phyloP scores from a whole-genome alignment of 2,797 vertebrate species.

The Sebastolobus altivelis region DNA sequence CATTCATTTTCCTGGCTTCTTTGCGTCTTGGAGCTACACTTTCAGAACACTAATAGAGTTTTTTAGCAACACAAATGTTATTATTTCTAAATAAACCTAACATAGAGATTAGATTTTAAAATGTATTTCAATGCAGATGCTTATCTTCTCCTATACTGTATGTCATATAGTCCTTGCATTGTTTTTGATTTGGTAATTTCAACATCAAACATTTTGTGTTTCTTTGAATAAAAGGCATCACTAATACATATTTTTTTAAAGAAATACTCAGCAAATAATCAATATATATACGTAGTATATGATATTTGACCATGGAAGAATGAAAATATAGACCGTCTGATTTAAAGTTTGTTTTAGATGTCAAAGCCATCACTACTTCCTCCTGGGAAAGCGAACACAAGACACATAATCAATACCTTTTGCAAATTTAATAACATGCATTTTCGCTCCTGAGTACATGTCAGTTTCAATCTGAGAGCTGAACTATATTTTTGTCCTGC shows the following conservation, averaged over 20 bases:
- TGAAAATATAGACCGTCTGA: slow-evolving; percentile 33
- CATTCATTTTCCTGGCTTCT: slow-evolving; percentile 50
- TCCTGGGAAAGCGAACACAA: slow-evolving; percentile 59
- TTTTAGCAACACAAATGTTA: slow-evolving; percentile 29
- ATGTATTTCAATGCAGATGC: not conserved
- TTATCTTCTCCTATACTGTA: not conserved
- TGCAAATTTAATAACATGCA: slow-evolving; percentile 76
- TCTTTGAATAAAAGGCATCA: not conserved
- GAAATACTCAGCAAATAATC: slow-evolving; percentile 24
- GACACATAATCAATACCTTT: slow-evolving; percentile 82
- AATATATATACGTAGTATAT: slow-evolving; percentile 8
- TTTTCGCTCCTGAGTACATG: slow-evolving; percentile 58
- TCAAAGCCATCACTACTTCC: slow-evolving; percentile 61
- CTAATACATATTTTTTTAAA: slow-evolving; percentile 14
- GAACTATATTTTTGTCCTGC: slow-evolving; percentile 49
- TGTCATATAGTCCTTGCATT: not conserved
- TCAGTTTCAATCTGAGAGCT: slow-evolving; percentile 55
- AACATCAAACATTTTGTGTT: slow-evolving; percentile 10
- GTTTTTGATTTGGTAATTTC: not conserved
- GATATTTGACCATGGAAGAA: slow-evolving; percentile 24
- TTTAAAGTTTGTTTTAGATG: slow-evolving; percentile 69
- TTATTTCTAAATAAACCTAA: slow-evolving; percentile 36
- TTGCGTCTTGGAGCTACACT: slow-evolving; percentile 43
- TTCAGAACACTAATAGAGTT: slow-evolving; percentile 37
- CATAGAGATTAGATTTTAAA: not conserved